A percentile compares a stretch with the other conserved stretches of the same genome.
Conservation (phyloP, 2,113 vertebrate genomes). For the Urocynchramus pylzowi region DNA sequence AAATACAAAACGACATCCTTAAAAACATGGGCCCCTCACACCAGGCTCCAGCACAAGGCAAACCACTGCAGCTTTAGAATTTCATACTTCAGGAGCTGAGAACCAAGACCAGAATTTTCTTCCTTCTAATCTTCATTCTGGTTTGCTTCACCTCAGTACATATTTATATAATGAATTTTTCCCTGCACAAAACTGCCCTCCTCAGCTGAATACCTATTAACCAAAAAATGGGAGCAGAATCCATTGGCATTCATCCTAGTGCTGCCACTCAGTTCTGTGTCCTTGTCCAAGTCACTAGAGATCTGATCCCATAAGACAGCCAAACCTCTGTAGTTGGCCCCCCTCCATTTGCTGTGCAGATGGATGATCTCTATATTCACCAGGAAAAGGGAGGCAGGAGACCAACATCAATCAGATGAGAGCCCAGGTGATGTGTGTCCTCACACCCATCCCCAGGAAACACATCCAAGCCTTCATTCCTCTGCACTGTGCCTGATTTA, state of each 20-base stretch:
- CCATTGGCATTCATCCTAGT: background rate
- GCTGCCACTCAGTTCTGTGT: rapidly evolving
- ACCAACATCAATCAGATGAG: background rate
- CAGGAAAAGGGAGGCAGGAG: background rate
- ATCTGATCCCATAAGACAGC: background rate
- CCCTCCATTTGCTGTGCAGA: background rate
- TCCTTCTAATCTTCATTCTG: background rate
- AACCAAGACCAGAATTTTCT: background rate
- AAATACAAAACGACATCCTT: background rate
- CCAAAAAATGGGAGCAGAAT: background rate
- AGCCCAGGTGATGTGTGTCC: background rate
- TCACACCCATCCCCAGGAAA: background rate
- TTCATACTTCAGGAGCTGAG: background rate
- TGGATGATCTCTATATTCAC: background rate
- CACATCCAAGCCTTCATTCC: background rate
- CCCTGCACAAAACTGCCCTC: background rate
- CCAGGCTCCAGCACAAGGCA: background rate
- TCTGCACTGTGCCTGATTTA: background rate
- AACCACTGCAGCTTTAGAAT: background rate
- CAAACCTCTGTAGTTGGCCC: background rate
- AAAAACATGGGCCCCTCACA: background rate
- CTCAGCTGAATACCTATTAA: background rate
- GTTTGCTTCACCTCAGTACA: background rate
- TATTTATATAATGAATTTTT: background rate
- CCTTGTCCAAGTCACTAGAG: background rate